A percentile compares a stretch with the other conserved stretches of the same genome.
Evolutionary conservation across 2,797 vertebrate species (phyloP).

Genomic region (Mus spretus): DNA sequence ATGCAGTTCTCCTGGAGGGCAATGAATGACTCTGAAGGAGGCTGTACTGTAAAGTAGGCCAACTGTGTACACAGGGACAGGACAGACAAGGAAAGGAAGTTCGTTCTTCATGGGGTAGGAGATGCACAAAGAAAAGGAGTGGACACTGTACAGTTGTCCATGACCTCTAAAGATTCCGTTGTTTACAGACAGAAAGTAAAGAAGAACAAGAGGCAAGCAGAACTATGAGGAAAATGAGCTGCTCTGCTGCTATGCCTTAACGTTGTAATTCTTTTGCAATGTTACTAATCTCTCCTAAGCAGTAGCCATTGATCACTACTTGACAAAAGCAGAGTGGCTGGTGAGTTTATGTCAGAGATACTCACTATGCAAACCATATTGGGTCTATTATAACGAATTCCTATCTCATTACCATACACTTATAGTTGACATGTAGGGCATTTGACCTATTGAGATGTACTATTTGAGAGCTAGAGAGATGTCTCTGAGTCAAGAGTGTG

Average conservation of each 20-base stretch:
- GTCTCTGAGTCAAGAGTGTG: background rate
- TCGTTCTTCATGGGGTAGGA: rapidly evolving
- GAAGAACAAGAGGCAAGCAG: background rate
- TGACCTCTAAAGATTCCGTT: background rate
- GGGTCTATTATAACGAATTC: background rate
- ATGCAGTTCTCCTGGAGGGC: background rate
- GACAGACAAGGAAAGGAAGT: background rate
- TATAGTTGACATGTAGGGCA: background rate
- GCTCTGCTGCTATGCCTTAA: background rate
- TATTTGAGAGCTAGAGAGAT: background rate
- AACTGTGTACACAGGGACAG: background rate
- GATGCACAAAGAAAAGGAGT: background rate
- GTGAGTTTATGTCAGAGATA: constrained; percentile 20
- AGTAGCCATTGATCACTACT: constrained; percentile 16
- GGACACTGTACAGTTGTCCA: background rate
- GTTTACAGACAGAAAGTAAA: background rate
- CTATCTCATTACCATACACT: background rate
- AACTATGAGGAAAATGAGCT: background rate
- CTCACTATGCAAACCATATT: background rate
- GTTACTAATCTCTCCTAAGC: background rate
- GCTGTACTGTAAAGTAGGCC: background rate
- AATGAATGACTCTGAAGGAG: background rate
- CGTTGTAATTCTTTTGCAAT: constrained; percentile 56
- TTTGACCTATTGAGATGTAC: background rate
- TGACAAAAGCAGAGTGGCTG: constrained; percentile 42